These are phyloP conservation scores for Drosophila ercepeae DNA, from an alignment of 1,140 invertebrate genomes.

Conservation along the genomic window DNA sequence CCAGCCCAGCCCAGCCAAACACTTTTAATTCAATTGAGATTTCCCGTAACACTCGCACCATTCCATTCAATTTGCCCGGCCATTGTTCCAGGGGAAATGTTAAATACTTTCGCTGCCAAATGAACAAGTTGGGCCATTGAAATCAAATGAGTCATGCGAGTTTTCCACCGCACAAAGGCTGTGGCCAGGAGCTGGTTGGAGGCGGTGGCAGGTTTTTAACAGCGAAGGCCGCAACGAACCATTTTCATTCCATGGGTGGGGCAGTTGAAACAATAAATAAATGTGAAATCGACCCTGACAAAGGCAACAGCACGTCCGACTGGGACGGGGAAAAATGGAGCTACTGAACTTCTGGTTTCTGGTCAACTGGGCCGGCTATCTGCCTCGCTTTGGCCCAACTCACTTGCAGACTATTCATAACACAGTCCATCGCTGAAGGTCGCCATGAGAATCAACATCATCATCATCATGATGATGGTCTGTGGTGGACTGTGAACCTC, in stretches of 20 bases:
- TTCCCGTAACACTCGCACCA: constrained; percentile 38
- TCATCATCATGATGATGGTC: constrained; percentile 10
- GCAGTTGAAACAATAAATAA: constrained; percentile 53
- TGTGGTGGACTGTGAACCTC: constrained; percentile 3
- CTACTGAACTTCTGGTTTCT: constrained; percentile 55
- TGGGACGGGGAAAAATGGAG: constrained; percentile 22
- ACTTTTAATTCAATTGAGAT: constrained; percentile 48
- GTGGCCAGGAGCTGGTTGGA: not conserved
- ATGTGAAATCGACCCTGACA: constrained; percentile 54
- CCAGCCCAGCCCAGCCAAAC: constrained; percentile 18
- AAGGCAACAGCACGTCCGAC: constrained; percentile 17
- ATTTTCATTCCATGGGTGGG: constrained; percentile 19
- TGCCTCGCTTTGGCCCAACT: constrained; percentile 4
- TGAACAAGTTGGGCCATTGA: constrained; percentile 73
- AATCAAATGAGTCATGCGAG: constrained; percentile 74
- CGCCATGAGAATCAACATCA: constrained; percentile 34
- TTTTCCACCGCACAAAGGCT: constrained; percentile 37
- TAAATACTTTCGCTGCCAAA: constrained; percentile 72
- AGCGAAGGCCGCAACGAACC: not conserved
- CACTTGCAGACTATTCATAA: constrained; percentile 48
- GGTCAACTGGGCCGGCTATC: constrained; percentile 43
- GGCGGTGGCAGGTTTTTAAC: not conserved
- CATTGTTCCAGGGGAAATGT: constrained; percentile 51
- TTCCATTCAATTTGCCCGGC: constrained; percentile 52
- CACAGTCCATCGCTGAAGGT: constrained; percentile 42